These are phyloP conservation scores for Tenthredo amoena DNA, from an alignment of 2,888 invertebrate species.

Conservation along the genomic window DNA sequence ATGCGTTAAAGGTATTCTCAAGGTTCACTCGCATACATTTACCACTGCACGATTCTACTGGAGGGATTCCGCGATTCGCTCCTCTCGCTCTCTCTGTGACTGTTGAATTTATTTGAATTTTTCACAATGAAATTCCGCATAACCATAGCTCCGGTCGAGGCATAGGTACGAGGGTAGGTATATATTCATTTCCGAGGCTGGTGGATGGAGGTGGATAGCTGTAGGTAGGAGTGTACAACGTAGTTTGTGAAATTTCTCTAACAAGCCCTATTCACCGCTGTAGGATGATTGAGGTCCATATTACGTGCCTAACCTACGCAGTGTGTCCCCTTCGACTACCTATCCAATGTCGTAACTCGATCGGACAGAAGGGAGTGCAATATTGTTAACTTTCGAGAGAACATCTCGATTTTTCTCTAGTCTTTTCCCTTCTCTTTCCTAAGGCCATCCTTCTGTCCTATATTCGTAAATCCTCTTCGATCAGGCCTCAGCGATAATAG, in stretches of 20 bases:
- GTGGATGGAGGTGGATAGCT: background rate
- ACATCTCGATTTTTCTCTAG: background rate
- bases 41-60: background rate
- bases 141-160: background rate
- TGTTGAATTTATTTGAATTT: conserved; percentile 18
- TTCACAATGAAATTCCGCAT: conserved; percentile 20
- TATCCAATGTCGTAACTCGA: conserved; percentile 19
- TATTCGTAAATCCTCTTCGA: background rate
- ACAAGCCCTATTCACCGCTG: conserved; percentile 49
- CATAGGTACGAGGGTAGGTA: background rate
- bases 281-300: conserved; percentile 40
- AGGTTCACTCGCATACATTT: background rate
- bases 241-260: conserved; percentile 51
- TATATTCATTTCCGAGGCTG: background rate
- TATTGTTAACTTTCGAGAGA: conserved; percentile 25
- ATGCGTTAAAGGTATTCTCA: background rate
- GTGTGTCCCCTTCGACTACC: background rate
- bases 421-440: background rate
- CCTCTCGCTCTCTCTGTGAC: background rate
- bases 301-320: conserved; percentile 47
- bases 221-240: background rate
- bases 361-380: conserved; percentile 11
- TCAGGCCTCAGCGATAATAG: background rate
- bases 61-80: background rate
- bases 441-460: background rate